Conservation (phyloP, 2,797 vertebrate genomes). For the Otolemur crassicaudatus region DNA sequence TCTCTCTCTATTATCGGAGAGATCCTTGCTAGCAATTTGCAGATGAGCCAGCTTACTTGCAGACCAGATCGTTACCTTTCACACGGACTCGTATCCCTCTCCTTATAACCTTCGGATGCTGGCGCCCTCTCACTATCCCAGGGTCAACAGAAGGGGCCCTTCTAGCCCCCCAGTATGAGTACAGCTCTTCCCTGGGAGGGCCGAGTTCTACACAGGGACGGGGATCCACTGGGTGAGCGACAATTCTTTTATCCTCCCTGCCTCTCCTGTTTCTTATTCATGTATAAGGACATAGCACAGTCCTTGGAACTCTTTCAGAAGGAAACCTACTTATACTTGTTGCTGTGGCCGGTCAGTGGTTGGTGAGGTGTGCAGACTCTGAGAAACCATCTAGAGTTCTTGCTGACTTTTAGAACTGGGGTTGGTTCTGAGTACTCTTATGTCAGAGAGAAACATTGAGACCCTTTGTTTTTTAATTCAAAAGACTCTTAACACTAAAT, state of each 20-base stretch:
- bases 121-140: not conserved
- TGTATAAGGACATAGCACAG: not conserved
- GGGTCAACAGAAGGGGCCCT: too few species aligned
- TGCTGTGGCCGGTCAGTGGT: too few species aligned
- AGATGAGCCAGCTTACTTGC: not conserved
- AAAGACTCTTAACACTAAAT: not conserved
- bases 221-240: not conserved
- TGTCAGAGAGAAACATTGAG: not conserved
- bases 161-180: not conserved
- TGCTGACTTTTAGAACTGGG: not conserved
- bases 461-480: not conserved
- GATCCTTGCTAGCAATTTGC: not conserved
- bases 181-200: rapidly evolving
- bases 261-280: not conserved
- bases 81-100: not conserved
- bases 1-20: not conserved
- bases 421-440: not conserved
- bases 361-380: rapidly evolving
- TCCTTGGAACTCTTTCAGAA: not conserved
- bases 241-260: not conserved
- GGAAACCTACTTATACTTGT: not conserved
- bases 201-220: not conserved
- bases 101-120: not conserved
- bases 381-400: not conserved
- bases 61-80: not conserved